A percentile compares a stretch with the other conserved stretches of the same genome.
Conservation (phyloP, 2,797 vertebrate genomes). For the Falco cherrug region DNA sequence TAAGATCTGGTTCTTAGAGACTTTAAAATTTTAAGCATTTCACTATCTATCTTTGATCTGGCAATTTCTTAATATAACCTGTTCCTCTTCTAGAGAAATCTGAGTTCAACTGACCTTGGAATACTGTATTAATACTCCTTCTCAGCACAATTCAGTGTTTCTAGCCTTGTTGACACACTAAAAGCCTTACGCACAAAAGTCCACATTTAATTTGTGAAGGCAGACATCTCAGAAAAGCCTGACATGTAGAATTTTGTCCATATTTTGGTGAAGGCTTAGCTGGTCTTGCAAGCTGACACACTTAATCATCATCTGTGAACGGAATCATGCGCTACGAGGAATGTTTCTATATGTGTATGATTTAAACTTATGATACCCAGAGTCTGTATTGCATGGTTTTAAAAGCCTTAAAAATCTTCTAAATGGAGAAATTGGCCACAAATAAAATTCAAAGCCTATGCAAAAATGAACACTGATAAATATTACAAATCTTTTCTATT, state of each 20-base stretch:
- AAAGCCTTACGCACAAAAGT: neutral
- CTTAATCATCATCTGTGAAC: neutral
- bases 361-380: neutral
- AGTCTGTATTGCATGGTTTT: neutral
- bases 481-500: neutral
- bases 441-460: neutral
- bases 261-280: neutral
- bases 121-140: neutral
- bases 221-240: neutral
- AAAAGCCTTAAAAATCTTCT: neutral
- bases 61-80: neutral
- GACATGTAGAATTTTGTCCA: neutral
- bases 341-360: neutral
- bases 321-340: neutral
- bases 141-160: neutral
- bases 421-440: neutral
- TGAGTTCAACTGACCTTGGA: neutral
- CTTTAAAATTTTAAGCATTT: slow-evolving; percentile 1
- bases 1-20: neutral
- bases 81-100: neutral
- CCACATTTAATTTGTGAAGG: neutral
- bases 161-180: neutral
- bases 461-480: neutral
- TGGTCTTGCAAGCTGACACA: neutral
- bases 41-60: neutral